Base-by-base conservation (phyloP, 1,140 invertebrate species). In the Procambarus virginalis region DNA sequence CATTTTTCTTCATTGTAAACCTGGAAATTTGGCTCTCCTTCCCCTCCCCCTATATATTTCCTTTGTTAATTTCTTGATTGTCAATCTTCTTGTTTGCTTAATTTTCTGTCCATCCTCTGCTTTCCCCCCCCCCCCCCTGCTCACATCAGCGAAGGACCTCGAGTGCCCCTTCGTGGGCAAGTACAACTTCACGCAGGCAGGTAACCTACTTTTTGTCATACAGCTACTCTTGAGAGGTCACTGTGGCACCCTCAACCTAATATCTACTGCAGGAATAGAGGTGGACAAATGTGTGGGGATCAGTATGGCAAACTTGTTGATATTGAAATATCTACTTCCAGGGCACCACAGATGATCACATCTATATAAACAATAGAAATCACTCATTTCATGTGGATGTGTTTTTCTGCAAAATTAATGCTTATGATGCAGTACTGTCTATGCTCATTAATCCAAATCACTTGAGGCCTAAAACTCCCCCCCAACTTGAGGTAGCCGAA, bases 111-210 rank as follows among this genome's bases (percentile, higher is more conserved):
- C 17, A 49, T 58, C 17, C 34, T 58, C 79, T 22, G n/a, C 5
- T 58, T 60, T 10, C 55, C 60, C n/a, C 4, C 2, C 34, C 79
- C 10, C 17, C 79, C 1, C 0, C 17, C 17, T 3, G 8, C 14
- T 10, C 48, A 1, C 81, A 12, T 4, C 55, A 46, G 34, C 22
- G 8, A 46, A 51, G 46, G n/a, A 49, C 46, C 77, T 79, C 8
- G 95, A 97, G 77, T 99, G 98, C 94, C 98, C 99, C 0, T 96
- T 99, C 2, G 98, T 98, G 77, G 98, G 99, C 9, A 99, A 99
- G 94, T 99, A 98, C 93, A 97, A 96, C 93, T 99, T 99, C 93
- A 96, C 96, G 0, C 98, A 99, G 94, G 95, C 94, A 92, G 94
- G 93, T 3, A 93, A 94, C 48, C 93, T 94, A 64, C 92, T 93